Evolutionary conservation across 2,797 vertebrate genomes (phyloP).

Genomic region (Poecile montanus): DNA sequence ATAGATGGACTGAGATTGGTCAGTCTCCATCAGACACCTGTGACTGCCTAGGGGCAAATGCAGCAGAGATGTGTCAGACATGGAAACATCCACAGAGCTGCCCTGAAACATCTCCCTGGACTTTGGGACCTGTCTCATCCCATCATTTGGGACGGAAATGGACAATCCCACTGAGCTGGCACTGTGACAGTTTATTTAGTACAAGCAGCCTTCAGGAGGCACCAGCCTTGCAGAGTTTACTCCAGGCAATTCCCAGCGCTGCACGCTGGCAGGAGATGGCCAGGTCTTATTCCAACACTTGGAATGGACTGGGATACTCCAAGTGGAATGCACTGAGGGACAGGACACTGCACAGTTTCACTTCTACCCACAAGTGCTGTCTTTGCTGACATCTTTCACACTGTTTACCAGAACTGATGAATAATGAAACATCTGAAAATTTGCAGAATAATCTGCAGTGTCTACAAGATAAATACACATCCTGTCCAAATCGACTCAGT

Average conservation of each 20-base stretch:
- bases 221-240: background rate
- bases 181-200: accelerated
- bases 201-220: background rate
- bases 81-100: background rate
- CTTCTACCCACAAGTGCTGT: background rate
- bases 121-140: background rate
- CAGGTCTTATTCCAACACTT: accelerated
- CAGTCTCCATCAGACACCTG: background rate
- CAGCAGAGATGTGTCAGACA: background rate
- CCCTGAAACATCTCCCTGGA: background rate
- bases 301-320: background rate
- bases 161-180: accelerated
- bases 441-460: background rate
- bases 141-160: background rate
- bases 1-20: background rate
- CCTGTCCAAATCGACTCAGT: background rate
- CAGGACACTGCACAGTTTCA: background rate
- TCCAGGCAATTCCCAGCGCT: background rate
- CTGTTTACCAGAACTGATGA: background rate
- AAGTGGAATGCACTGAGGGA: background rate
- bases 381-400: background rate
- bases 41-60: background rate
- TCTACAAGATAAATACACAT: background rate
- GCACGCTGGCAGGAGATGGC: background rate
- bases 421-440: background rate